Conservation (phyloP, 2,888 invertebrate species). For the Erebia aethiops region DNA sequence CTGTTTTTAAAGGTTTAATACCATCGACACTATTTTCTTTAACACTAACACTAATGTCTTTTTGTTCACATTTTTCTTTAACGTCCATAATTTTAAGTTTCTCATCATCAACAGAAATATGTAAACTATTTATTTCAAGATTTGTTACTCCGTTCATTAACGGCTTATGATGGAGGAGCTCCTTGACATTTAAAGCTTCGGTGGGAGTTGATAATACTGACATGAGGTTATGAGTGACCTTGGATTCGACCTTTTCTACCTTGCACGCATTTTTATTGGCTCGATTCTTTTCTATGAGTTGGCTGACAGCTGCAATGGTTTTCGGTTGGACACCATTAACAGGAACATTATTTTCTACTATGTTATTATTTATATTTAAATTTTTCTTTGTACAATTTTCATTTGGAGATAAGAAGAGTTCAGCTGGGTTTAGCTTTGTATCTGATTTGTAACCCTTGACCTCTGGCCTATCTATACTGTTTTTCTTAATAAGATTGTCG, state of each 20-base stretch:
- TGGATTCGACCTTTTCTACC: slow-evolving; percentile 69
- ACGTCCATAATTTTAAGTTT: slow-evolving; percentile 27
- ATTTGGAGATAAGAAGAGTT: slow-evolving; percentile 71
- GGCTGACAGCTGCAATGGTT: slow-evolving; percentile 69
- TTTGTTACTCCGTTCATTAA: slow-evolving; percentile 42
- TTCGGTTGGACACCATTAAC: slow-evolving; percentile 64
- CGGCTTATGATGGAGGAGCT: slow-evolving; percentile 43
- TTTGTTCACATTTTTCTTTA: slow-evolving; percentile 38
- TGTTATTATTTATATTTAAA: slow-evolving; percentile 77
- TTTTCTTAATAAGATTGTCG: slow-evolving; percentile 82
- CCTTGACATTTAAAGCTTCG: slow-evolving; percentile 56
- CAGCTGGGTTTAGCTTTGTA: slow-evolving; percentile 69
- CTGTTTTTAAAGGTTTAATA: slow-evolving; percentile 29
- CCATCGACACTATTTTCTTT: slow-evolving; percentile 36
- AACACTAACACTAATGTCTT: slow-evolving; percentile 32
- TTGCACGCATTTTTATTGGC: slow-evolving; percentile 69
- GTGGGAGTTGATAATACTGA: slow-evolving; percentile 72
- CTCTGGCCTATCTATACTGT: slow-evolving; percentile 80
- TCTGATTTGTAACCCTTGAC: slow-evolving; percentile 67
- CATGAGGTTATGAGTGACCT: slow-evolving; percentile 67
- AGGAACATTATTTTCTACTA: slow-evolving; percentile 65
- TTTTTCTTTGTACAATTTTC: slow-evolving; percentile 73
- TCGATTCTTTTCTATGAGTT: slow-evolving; percentile 70
- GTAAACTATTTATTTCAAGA: slow-evolving; percentile 38
- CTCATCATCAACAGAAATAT: slow-evolving; percentile 27